A percentile compares a stretch with the other conserved stretches of the same genome.
These are phyloP conservation scores for Amblyjoppa fuscipennis DNA, from an alignment of 2,888 invertebrate species.

Conservation along the genomic window DNA sequence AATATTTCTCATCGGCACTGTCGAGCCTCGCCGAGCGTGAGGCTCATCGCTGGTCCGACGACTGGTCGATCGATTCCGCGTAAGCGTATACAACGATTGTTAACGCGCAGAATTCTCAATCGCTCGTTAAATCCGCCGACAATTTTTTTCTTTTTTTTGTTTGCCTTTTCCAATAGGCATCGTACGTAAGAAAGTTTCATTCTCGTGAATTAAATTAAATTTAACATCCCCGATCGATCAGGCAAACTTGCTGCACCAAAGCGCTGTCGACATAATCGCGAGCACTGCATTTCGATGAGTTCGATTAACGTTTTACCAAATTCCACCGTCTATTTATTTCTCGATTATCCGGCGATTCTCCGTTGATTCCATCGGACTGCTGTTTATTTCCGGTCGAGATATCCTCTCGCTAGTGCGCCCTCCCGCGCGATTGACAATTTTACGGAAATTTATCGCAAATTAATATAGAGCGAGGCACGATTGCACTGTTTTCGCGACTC, in stretches of 20 bases:
- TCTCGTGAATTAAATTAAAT: not conserved
- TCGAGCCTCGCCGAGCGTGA: constrained; percentile 28
- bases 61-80: constrained; percentile 57
- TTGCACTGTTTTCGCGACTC: not conserved
- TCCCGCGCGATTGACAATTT: no score
- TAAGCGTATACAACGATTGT: constrained; percentile 40
- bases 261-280: not conserved
- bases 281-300: not conserved
- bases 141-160: not conserved
- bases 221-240: not conserved
- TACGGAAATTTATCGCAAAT: not conserved
- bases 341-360: no score
- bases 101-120: constrained; percentile 39
- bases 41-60: constrained; percentile 32
- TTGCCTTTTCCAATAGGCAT: not conserved
- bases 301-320: no score
- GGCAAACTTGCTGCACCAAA: not conserved
- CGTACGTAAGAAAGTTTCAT: not conserved
- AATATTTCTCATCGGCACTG: constrained; percentile 19
- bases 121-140: constrained; percentile 17
- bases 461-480: no score
- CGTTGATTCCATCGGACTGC: no score
- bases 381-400: no score
- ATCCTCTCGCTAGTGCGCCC: no score
- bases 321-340: no score